phyloP scores from a whole-genome alignment of 2,888 invertebrate genomes.

The Netelia fuscicornis region DNA sequence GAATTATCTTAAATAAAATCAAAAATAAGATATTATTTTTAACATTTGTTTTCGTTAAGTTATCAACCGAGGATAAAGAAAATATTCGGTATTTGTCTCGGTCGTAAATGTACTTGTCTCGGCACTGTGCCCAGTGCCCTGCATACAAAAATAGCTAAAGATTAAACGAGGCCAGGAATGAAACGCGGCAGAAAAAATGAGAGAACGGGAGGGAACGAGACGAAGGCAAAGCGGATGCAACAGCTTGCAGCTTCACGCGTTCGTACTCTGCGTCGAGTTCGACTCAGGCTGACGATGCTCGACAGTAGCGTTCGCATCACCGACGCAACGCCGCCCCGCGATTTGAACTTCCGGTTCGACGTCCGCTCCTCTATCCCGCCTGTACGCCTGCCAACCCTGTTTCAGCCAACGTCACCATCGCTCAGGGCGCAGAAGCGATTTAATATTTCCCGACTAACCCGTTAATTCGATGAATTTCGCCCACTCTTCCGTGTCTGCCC shows the following conservation, averaged over 20 bases:
- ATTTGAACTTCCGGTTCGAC: conserved; percentile 67
- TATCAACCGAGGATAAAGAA: not conserved
- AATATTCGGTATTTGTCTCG: not conserved
- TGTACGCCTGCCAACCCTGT: not conserved
- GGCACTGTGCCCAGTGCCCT: no score
- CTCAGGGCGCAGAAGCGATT: conserved; percentile 72
- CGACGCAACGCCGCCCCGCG: conserved; percentile 68
- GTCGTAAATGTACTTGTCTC: no score
- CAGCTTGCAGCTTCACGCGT: conserved; percentile 79
- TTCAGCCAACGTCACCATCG: not conserved
- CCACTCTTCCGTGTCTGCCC: conserved; percentile 37
- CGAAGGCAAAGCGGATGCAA: conserved; percentile 79
- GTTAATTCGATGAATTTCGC: conserved; percentile 69
- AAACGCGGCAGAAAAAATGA: conserved; percentile 1
- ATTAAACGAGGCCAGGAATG: not conserved
- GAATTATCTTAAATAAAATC: no score
- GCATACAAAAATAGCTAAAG: conserved; percentile 1
- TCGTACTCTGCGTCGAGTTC: conserved; percentile 48
- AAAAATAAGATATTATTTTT: not conserved
- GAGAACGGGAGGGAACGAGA: conserved; percentile 15
- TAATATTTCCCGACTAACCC: conserved; percentile 80
- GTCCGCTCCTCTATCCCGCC: not conserved
- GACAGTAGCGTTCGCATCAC: conserved; percentile 54
- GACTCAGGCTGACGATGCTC: conserved; percentile 69
- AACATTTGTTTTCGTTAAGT: not conserved